Evolutionary conservation across 2,113 vertebrate species (phyloP), one percentile per base, ranked within the genome.

Genomic region (Patagioenas fasciata): DNA sequence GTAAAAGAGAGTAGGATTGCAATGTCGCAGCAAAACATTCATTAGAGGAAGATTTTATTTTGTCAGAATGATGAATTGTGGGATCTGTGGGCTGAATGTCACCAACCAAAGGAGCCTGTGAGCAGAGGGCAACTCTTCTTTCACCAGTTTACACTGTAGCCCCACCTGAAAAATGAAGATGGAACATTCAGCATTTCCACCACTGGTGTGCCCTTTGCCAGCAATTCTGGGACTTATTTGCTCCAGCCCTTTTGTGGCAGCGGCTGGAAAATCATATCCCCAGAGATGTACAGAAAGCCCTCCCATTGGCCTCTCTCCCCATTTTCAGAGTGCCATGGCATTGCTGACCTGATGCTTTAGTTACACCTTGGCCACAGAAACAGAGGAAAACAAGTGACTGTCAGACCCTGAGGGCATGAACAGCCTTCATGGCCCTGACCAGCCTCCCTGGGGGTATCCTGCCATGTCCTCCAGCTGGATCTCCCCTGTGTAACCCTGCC

Each of bases 161-260:
- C 17, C 64, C 73, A 75, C 70, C 97, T 97, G 88, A 83, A 97
- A 96, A 73, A 92, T 21, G 2, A 74, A 83, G 54, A 82, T 58
- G 6, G 36, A 72, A 40, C 44, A 62, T 32, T 91, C 47, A 91
- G n/a, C n/a, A 24, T 69, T 89, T 79, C 32, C 51, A 31, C 14
- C 5, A 12, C 0, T 1, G 14, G 25, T 51, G 25, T 51, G 26
- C 8, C 38, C 42, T 88, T 78, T 72, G 19, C 7, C 56, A 67
- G 47, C 9, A 47, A 17, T 53, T 58, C 42, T 54, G 13, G 16
- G 31, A 5, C n/a, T 57, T 65, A 28, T 81, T 69, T 47, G 15
- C 18, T 31, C 47, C 17, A 13, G 44, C 57, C 50, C 15, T 73
- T 75, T 34, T 29, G 48, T 51, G 56, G 42, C 56, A 74, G 18